Conservation (phyloP, 2,113 vertebrate genomes). For the Psephotus haematonotus region DNA sequence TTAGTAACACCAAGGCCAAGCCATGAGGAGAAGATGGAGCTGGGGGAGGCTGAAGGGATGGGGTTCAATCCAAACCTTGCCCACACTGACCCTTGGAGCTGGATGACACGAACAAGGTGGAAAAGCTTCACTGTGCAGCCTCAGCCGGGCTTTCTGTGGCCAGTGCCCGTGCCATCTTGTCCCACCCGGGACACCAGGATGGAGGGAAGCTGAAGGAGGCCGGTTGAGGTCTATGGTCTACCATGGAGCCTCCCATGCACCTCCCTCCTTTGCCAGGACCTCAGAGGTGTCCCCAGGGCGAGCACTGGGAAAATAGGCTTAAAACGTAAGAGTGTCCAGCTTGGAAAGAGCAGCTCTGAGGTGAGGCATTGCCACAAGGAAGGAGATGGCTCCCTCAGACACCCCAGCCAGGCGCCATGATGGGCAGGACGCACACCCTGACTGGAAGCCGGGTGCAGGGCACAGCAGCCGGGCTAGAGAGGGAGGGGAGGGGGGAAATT, state of each 20-base stretch:
- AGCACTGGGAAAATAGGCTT: accelerated
- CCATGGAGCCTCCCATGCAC: not conserved
- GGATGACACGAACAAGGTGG: accelerated
- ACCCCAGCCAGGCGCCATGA: accelerated
- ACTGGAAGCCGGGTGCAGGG: accelerated
- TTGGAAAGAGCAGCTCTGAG: not conserved
- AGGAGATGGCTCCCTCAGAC: accelerated
- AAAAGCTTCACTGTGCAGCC: accelerated
- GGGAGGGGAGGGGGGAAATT: accelerated
- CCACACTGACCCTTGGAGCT: not conserved
- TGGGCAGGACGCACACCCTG: accelerated
- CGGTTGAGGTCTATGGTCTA: not conserved
- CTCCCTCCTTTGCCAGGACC: not conserved
- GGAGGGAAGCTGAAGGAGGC: not conserved
- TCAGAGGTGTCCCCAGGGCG: not conserved
- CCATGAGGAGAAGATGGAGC: accelerated
- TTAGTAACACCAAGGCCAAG: not conserved
- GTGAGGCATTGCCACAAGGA: not conserved
- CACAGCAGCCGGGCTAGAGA: too few relatives aligned
- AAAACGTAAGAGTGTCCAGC: too few relatives aligned
- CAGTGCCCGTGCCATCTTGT: not conserved
- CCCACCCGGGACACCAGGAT: accelerated
- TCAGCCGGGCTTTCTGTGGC: too few relatives aligned
- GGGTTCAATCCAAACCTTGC: not conserved
- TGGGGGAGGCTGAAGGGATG: not conserved